Base-by-base conservation (phyloP, 2,888 invertebrate species). In the Phymatocera aterrima region DNA sequence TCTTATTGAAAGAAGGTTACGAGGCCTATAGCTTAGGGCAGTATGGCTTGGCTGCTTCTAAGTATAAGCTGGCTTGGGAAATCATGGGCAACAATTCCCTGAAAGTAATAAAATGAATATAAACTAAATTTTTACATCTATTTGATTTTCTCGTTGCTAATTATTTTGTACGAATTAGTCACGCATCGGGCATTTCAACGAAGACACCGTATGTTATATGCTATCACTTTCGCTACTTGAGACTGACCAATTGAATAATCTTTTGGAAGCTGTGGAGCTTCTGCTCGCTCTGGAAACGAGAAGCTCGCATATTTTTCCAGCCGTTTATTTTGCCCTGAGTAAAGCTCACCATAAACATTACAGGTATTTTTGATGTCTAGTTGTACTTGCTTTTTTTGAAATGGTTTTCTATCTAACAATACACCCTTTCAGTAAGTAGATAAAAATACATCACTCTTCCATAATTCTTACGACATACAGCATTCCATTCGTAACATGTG, bases 321-420 rank as follows among this genome's bases (percentile, higher is more conserved):
- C 82, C 57, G 43, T 86, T 5, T 85, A 86, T 79, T 82, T 78
- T 72, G 81, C 85, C 1, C 60, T 87, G 21, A 85, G 81, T 8
- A 79, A 83, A 80, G 78, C 82, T 21, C 82, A 87, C 79, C 81
- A 82, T 12, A 85, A 85, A 80, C 79, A 85, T 10, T 86, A 82
- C 79, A 81, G 87, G 87, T 86, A 81, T 82, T 15, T 46, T 57
- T 10, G 1, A 24, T 40, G 10, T 40, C 28, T 6, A 3, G 15
- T n/a, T 28, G 65, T 3, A 37, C 10, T 10, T 21, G 12, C 3
- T 21, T 8, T 5, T n/a, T n/a, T n/a, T n/a, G n/a, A n/a, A n/a
- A n/a, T 21, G 37, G 18, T 18, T 60, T 2, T 4, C 21, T n/a
- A 12, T 60, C 60, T n/a, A 31, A 34, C 31, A n/a, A 34, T n/a